Conservation (phyloP, 1,140 invertebrate genomes). For the Probaryconus sp. region DNA sequence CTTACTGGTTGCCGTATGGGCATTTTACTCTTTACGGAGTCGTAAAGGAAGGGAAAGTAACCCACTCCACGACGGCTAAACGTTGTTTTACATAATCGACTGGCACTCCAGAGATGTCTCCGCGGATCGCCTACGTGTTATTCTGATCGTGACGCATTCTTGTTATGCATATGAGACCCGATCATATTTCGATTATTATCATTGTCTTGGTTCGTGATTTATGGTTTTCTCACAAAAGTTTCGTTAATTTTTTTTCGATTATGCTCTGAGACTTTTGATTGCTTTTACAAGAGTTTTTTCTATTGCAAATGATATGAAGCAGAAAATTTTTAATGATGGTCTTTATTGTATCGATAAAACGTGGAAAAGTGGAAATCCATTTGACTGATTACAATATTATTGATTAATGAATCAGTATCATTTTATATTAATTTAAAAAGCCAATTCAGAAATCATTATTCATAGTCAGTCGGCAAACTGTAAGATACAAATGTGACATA, state of each 20-base stretch:
- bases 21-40: constrained; percentile 65
- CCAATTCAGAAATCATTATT: too few relatives aligned
- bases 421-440: too few relatives aligned
- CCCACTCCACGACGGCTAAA: constrained; percentile 59
- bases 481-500: too few relatives aligned
- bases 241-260: neutral
- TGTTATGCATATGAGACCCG: constrained; percentile 10
- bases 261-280: too few relatives aligned
- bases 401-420: too few relatives aligned
- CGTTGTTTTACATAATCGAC: constrained; percentile 71
- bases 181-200: constrained; percentile 18
- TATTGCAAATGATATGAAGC: too few relatives aligned
- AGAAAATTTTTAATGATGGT: too few relatives aligned
- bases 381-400: too few relatives aligned
- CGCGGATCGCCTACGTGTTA: constrained; percentile 63
- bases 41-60: constrained; percentile 78
- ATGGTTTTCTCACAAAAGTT: neutral
- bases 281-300: too few relatives aligned
- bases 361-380: too few relatives aligned
- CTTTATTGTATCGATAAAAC: too few relatives aligned
- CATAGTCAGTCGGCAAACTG: too few relatives aligned
- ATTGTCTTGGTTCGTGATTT: constrained; percentile 8
- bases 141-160: constrained; percentile 67
- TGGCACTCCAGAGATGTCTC: constrained; percentile 66
- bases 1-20: constrained; percentile 60